Evolutionary conservation across 2,113 vertebrate species (phyloP).

Genomic region (Rallus limicola): DNA sequence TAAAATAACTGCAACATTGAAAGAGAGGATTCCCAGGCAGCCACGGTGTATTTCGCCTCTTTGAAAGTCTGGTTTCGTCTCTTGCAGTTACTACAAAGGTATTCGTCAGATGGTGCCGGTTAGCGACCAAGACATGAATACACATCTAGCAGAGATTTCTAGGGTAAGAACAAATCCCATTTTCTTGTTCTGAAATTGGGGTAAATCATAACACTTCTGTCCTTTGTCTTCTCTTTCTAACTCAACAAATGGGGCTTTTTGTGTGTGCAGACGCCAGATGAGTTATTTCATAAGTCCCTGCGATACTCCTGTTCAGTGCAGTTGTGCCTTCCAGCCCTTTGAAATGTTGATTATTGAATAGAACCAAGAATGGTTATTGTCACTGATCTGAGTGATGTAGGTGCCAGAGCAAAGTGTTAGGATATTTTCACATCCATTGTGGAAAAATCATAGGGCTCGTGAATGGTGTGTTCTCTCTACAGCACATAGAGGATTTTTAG

Average conservation of each 20-base stretch:
- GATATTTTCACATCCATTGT: not conserved
- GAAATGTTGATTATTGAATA: constrained; percentile 3
- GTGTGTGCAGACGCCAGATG: not conserved
- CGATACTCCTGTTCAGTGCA: not conserved
- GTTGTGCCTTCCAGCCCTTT: not conserved
- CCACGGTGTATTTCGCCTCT: not conserved
- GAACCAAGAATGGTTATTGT: not conserved
- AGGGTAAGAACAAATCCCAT: constrained; percentile 82
- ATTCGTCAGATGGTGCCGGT: constrained; percentile 95
- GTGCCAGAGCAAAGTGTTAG: not conserved
- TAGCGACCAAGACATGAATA: constrained; percentile 99
- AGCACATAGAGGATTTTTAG: not conserved
- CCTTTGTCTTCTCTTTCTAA: not conserved
- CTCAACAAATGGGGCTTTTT: not conserved
- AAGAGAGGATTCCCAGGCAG: not conserved
- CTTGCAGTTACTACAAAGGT: constrained; percentile 92
- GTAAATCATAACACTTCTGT: not conserved
- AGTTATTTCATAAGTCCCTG: not conserved
- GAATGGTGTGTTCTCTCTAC: not conserved
- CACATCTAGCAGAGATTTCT: constrained; percentile 96
- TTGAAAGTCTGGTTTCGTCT: not conserved
- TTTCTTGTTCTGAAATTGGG: not conserved
- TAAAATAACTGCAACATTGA: not conserved
- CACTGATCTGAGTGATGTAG: not conserved
- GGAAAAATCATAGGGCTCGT: not conserved